Evolutionary conservation across 2,113 vertebrate genomes (phyloP), one percentile per base, ranked within the genome.

Genomic region (Nycticebus coucang): DNA sequence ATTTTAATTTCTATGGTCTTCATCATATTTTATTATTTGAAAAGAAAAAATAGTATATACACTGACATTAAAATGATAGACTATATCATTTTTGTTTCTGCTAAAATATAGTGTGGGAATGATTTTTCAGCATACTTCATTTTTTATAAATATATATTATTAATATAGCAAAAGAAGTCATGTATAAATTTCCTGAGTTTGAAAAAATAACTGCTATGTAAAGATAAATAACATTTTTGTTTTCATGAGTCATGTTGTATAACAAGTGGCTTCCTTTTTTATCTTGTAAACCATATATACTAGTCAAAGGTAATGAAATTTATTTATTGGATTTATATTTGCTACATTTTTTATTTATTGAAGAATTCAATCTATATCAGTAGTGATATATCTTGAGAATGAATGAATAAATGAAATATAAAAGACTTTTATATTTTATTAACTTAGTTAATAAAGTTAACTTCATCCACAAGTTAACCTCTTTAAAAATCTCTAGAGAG

Each of bases 181-280:
- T 69, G 13, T 87, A n/a, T 60, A 78, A n/a, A 88, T 94, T 71
- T 71, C 66, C 15, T 89, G 7, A 75, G 87, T 96, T 93, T 89
- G 30, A 86, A 93, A 92, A 89, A 59, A 30, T 74, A 50, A 77
- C 75, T 60, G 15, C 66, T 85, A 50, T 19, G 18, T 2, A 96
- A 78, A 62, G 21, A 81, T 87, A 35, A 92, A 22, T 59, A 64
- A 17, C 12, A 90, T 33, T 92, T 95, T 81, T 59, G 50, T 66
- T 95, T 93, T 78, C 55, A 74, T 93, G 18, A 87, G 53, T 14
- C 4, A 83, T 82, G 91, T 72, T 77, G 2, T 19, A 15, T 60
- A 92, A 33, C 30, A 68, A 91, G 30, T 72, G 28, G 5, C 75
- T 89, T 96, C 35, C 9, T 66, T 77, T 77, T 72, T 81, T 74